Base-by-base conservation (phyloP, 2,113 vertebrate genomes). In the Salvelinus sp. region DNA sequence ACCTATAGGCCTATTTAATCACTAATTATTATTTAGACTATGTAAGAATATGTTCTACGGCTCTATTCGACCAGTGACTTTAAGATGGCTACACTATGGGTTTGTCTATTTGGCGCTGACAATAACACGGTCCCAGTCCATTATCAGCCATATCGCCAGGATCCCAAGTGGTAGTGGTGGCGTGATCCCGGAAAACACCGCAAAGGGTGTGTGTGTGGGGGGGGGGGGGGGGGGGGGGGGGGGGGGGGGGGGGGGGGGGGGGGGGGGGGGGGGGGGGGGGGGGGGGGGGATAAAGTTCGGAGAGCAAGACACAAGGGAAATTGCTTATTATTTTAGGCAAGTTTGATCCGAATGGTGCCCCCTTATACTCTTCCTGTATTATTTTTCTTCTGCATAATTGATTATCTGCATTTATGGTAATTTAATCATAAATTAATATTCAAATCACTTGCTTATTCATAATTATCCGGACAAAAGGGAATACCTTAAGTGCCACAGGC, bases 141-240 rank as follows among this genome's bases (percentile, higher is more conserved):
- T 78, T 79, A 90, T 84, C 87, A 85, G 86, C 83, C 87, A 83
- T 85, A 47, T 68, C 73, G 10, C 71, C 78, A 81, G 81, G 81
- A 79, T 90, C 84, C 85, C 82, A 18, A 83, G 85, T 85, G 81
- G 85, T 84, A 74, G 80, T 23, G 38, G 18, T 83, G 84, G 86
- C 77, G 84, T 86, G 81, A 89, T 92, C 83, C 90, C 84, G 88
- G 85, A 91, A 88, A 88, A 82, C 85, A 88, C 86, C 90, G 82
- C 90, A 87, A 83, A 87, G 86, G 85, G 88, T 60, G 79, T 73
- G 79, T 54, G 30, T 69, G 62, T 7, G n/a, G 7, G 22, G 62
- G 62, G 62, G 10, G 25, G 38, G 10, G 62, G 22, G n/a, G 7
- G 22, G 62, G 62, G 62, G 10, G 25, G 38, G 10, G 62, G 22